These are phyloP conservation scores for Drosophila phalerata DNA, from an alignment of 2,888 invertebrate species.

Conservation along the genomic window DNA sequence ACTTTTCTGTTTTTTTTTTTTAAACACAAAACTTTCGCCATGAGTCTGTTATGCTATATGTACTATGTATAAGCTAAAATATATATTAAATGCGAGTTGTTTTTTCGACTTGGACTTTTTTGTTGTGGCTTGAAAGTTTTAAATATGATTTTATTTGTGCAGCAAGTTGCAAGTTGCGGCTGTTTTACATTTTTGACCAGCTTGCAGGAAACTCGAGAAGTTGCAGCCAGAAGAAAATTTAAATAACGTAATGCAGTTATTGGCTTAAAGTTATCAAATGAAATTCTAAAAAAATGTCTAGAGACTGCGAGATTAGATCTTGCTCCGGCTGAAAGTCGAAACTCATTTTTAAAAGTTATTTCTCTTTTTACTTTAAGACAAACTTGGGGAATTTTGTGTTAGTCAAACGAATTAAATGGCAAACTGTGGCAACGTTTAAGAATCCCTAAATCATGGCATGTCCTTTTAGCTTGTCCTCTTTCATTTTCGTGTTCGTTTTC, in stretches of 20 bases:
- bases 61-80: conserved; percentile 23
- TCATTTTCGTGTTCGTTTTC: conserved; percentile 1
- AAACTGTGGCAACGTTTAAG: conserved; percentile 63
- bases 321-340: conserved; percentile 25
- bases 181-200: conserved; percentile 64
- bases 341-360: conserved; percentile 14
- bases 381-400: conserved; percentile 16
- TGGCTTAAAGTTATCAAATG: conserved; percentile 24
- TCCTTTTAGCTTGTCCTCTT: conserved; percentile 38
- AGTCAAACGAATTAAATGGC: conserved; percentile 47
- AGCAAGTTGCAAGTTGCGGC: conserved; percentile 55
- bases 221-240: conserved; percentile 48
- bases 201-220: conserved; percentile 62
- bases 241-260: conserved; percentile 54
- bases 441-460: conserved; percentile 65
- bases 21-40: conserved; percentile 63
- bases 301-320: conserved; percentile 33
- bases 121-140: conserved; percentile 65
- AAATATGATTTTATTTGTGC: conserved; percentile 77
- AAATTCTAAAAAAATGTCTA: conserved; percentile 7
- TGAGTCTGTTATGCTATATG: conserved; percentile 24
- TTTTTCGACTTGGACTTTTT: conserved; percentile 15
- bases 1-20: conserved; percentile 62
- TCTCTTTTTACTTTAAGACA: conserved; percentile 17
- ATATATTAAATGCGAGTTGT: conserved; percentile 4